Evolutionary conservation across 1,140 invertebrate species (phyloP).

Genomic region (Cheumatopsyche charites): DNA sequence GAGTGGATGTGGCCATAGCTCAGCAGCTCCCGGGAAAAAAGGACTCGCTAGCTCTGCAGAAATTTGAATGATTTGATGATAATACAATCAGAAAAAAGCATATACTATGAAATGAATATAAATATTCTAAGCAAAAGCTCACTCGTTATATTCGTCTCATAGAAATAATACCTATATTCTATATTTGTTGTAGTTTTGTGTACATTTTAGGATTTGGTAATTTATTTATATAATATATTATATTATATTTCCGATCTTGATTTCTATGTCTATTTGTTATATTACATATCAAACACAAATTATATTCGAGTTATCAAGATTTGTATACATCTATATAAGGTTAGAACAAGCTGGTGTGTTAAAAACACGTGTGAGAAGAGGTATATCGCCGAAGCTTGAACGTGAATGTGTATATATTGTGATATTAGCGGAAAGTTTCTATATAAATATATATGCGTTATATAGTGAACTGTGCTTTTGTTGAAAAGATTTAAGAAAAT

Average conservation of each 20-base stretch:
- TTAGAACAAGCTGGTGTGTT: conserved; percentile 48
- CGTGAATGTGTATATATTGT: conserved; percentile 44
- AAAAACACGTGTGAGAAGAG: conserved; percentile 43
- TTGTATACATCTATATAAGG: conserved; percentile 39
- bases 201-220: too few species aligned
- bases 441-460: conserved; percentile 32
- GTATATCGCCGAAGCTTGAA: conserved; percentile 46
- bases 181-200: too few species aligned
- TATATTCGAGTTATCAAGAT: conserved; percentile 1
- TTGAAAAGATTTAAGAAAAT: neutral
- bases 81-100: too few species aligned
- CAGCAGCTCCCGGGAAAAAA: conserved; percentile 88
- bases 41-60: conserved; percentile 86
- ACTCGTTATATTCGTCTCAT: too few species aligned
- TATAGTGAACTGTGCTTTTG: conserved; percentile 27
- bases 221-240: too few species aligned
- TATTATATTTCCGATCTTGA: too few species aligned
- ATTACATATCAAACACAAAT: conserved; percentile 2
- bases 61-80: conserved; percentile 14
- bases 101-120: too few species aligned
- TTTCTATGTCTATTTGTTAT: neutral
- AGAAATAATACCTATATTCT: too few species aligned
- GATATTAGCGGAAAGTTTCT: conserved; percentile 32
- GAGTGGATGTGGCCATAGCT: conserved; percentile 92
- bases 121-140: too few species aligned